Conservation (phyloP, 2,797 vertebrate species). For the Acanthornis magna region DNA sequence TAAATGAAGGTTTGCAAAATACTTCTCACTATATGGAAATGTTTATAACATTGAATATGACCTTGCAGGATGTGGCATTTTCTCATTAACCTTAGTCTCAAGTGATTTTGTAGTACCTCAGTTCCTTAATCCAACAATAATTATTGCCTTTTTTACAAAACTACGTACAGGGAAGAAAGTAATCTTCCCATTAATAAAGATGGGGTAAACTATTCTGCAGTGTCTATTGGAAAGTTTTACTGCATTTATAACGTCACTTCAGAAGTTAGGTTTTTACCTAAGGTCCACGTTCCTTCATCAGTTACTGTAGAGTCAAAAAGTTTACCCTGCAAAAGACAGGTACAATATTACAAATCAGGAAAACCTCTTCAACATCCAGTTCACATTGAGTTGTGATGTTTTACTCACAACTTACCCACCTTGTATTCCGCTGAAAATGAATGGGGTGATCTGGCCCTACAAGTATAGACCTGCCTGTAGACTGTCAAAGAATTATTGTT, state of each 20-base stretch:
- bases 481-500: neutral
- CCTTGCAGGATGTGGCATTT: neutral
- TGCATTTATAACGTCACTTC: neutral
- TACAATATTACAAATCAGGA: neutral
- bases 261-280: constrained; percentile 77
- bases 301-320: constrained; percentile 88
- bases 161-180: neutral
- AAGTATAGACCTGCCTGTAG: rapidly evolving
- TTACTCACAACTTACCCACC: neutral
- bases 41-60: rapidly evolving
- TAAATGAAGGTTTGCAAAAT: neutral
- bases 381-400: rapidly evolving
- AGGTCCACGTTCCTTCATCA: constrained; percentile 94
- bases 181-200: neutral
- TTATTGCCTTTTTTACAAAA: neutral
- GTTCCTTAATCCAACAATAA: neutral
- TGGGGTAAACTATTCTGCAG: neutral
- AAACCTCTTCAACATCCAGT: neutral
- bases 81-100: neutral
- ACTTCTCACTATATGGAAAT: neutral
- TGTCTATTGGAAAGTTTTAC: neutral
- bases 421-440: neutral
- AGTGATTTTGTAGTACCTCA: neutral
- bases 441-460: rapidly evolving
- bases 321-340: constrained; percentile 82